Base-by-base conservation (phyloP, 2,888 invertebrate species). In the Acleris emargana region DNA sequence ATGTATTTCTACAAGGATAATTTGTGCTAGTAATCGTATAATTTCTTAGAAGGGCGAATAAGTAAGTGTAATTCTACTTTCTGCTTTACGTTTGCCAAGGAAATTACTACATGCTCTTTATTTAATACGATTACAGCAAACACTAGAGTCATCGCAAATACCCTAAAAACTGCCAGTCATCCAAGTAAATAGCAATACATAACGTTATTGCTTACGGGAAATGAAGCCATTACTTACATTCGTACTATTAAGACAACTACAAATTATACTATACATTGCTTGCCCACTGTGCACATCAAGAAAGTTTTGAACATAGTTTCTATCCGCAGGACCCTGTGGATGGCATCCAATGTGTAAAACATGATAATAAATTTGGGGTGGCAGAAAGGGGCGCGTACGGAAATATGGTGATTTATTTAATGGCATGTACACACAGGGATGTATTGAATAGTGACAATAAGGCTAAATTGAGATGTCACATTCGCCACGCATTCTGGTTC, bases 381-480 rank as follows among this genome's bases (percentile, higher is more conserved):
- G 60, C 57, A 20, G 54, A 49, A 51, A 57, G 55, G 66, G 60
- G 66, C 66, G 61, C 66, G 61, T 52, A 66, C 66, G 66, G 66
- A 66, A 61, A 55, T 47, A 61, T 57, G 66, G 66, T 66, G 66
- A 66, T 66, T 66, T 66, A 66, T 66, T 66, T 66, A 66, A 66
- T 66, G 66, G 66, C 67, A 62, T 62, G 52, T 64, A 67, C 64
- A 69, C 62, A 67, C 68, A 60, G 67, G 64, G 67, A 45, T 49
- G 68, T 60, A 61, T 68, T 69, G 71, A 68, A 51, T 59, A 63
- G 57, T 45, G 69, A 72, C 72, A 72, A 72, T 72, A 62, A 62
- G 55, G 50, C 62, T 66, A 72, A 72, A 72, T 72, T 72, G 70
- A 72, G 68, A 69, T 68, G 64, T 72, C 70, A 54, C 67, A 67